phyloP scores from a whole-genome alignment of 2,888 invertebrate genomes.

The Leptinotarsa tumamoca region DNA sequence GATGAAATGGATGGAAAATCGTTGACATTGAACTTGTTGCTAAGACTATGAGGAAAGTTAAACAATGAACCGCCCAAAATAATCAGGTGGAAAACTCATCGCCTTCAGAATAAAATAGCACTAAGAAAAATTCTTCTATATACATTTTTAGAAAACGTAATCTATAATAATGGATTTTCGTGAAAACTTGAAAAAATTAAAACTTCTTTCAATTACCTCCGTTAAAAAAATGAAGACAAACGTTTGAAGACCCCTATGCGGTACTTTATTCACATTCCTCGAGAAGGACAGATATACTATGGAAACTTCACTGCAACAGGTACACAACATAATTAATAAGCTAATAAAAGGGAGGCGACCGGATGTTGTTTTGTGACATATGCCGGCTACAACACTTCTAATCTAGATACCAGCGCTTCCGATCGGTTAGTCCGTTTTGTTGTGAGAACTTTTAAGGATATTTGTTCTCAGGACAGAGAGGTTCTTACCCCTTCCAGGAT shows the following conservation, averaged over 20 bases:
- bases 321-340: conserved; percentile 20
- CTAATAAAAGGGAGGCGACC: conserved; percentile 33
- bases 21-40: too few relatives aligned
- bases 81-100: too few relatives aligned
- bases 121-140: too few relatives aligned
- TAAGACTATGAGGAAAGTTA: too few relatives aligned
- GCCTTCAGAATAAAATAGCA: too few relatives aligned
- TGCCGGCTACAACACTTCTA: conserved; percentile 34
- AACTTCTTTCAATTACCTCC: background rate
- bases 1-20: too few relatives aligned
- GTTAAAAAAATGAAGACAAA: conserved; percentile 1
- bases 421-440: conserved; percentile 49
- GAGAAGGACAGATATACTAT: conserved; percentile 4
- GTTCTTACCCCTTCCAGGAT: conserved; percentile 35
- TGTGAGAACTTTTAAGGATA: conserved; percentile 53
- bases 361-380: conserved; percentile 44
- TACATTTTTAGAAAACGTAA: too few relatives aligned
- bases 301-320: conserved; percentile 24
- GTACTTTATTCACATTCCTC: background rate
- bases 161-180: too few relatives aligned
- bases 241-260: background rate
- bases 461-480: conserved; percentile 52
- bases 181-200: too few relatives aligned
- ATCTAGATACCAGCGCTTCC: conserved; percentile 41
- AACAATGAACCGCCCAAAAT: too few relatives aligned